Evolutionary conservation across 23 tunicate genomes (phyloP).

Genomic region (Trididemnum clinides): DNA sequence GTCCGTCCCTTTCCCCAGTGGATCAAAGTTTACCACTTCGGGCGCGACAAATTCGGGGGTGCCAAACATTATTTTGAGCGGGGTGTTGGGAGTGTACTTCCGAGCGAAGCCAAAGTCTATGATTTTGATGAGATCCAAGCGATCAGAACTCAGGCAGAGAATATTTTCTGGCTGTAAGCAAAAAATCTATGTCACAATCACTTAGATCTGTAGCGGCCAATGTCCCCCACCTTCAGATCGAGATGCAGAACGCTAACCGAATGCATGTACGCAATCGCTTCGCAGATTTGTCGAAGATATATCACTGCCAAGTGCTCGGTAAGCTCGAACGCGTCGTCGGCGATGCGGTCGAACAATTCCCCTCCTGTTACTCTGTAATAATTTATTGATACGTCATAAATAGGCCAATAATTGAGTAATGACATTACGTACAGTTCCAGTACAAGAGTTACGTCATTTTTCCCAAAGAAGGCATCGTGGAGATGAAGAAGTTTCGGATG

Average conservation of each 20-base stretch:
- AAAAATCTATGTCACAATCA: no score
- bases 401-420: background rate
- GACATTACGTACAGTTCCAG: constrained; percentile 86
- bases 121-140: constrained; percentile 74
- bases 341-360: constrained; percentile 85
- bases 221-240: constrained; percentile 72
- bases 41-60: constrained; percentile 99
- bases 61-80: constrained; percentile 96
- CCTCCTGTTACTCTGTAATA: constrained; percentile 94
- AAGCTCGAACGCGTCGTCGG: constrained; percentile 76
- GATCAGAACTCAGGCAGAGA: constrained; percentile 67
- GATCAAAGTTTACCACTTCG: constrained; percentile 96
- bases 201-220: no score
- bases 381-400: no score
- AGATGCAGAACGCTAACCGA: constrained; percentile 71
- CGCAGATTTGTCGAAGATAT: constrained; percentile 81
- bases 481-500: constrained; percentile 74
- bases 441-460: constrained; percentile 71
- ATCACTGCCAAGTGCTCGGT: constrained; percentile 72
- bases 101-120: constrained; percentile 95
- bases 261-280: constrained; percentile 82
- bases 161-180: constrained; percentile 86
- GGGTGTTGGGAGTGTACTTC: constrained; percentile 70
- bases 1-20: constrained; percentile 96
- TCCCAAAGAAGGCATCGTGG: constrained; percentile 63